A percentile compares a stretch with the other conserved stretches of the same genome.
Conservation (phyloP, 2,797 vertebrate genomes). For the Podarcis lilfordi region DNA sequence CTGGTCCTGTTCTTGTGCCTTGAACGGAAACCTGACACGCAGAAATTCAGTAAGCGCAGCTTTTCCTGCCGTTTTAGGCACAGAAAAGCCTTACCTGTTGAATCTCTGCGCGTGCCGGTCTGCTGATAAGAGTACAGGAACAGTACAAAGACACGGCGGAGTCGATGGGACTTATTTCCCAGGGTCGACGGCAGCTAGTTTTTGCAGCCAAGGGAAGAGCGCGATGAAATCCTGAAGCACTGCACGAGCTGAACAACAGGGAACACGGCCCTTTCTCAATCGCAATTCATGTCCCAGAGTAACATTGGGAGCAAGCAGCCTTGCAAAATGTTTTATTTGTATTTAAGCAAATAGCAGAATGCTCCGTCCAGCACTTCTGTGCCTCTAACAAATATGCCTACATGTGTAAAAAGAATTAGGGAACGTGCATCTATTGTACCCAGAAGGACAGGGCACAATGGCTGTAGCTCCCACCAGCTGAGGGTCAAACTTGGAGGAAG, state of each 20-base stretch:
- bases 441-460: too few relatives aligned
- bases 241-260: not conserved
- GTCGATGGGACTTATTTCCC: not conserved
- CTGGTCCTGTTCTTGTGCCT: not conserved
- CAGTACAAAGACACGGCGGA: not conserved
- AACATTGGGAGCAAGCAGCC: not conserved
- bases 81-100: not conserved
- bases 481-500: not conserved
- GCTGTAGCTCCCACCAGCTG: not conserved
- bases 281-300: not conserved
- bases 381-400: not conserved
- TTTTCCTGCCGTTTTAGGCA: not conserved
- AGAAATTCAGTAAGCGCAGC: not conserved
- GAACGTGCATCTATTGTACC: not conserved
- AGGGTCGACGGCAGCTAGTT: not conserved
- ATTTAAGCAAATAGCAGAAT: not conserved
- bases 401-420: not conserved
- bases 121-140: not conserved
- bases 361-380: not conserved
- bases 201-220: not conserved
- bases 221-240: not conserved
- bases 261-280: not conserved
- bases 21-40: not conserved
- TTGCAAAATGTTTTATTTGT: not conserved
- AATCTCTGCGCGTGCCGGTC: not conserved